Percentiles rank a stretch among this genome's conserved stretches.
Conservation (phyloP, 2,888 invertebrate genomes). For the Dendrolimus houi region DNA sequence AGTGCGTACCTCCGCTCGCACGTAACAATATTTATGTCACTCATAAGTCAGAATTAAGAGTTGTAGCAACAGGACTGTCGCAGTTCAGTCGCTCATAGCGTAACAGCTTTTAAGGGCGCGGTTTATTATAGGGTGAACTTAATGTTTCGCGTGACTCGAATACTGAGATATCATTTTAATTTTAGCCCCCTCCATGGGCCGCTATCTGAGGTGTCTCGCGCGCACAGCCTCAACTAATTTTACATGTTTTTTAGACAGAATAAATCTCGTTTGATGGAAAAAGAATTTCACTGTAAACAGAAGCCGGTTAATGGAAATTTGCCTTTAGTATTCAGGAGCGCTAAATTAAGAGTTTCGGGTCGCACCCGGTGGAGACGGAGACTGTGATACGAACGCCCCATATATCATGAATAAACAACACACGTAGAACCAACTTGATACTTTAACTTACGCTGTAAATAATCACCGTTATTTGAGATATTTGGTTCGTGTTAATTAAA, state of each 20-base stretch:
- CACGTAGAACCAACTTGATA: not conserved
- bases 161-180: constrained; percentile 72
- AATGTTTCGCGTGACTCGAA: constrained; percentile 75
- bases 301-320: constrained; percentile 57
- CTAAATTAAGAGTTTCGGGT: constrained; percentile 28
- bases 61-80: not conserved
- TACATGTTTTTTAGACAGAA: constrained; percentile 67
- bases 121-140: constrained; percentile 66
- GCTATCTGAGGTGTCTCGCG: constrained; percentile 45
- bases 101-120: constrained; percentile 55
- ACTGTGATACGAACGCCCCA: not conserved
- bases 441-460: not conserved
- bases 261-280: constrained; percentile 69
- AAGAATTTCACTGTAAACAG: constrained; percentile 64
- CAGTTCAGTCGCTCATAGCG: not conserved
- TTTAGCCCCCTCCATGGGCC: constrained; percentile 43
- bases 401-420: not conserved
- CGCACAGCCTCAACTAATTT: constrained; percentile 43
- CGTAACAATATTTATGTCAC: too few species aligned
- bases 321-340: constrained; percentile 53
- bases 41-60: not conserved
- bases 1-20: too few species aligned
- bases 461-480: too few species aligned
- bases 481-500: too few species aligned
- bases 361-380: not conserved